phyloP scores from a whole-genome alignment of 2,113 vertebrate genomes.

The Nicator chloris region DNA sequence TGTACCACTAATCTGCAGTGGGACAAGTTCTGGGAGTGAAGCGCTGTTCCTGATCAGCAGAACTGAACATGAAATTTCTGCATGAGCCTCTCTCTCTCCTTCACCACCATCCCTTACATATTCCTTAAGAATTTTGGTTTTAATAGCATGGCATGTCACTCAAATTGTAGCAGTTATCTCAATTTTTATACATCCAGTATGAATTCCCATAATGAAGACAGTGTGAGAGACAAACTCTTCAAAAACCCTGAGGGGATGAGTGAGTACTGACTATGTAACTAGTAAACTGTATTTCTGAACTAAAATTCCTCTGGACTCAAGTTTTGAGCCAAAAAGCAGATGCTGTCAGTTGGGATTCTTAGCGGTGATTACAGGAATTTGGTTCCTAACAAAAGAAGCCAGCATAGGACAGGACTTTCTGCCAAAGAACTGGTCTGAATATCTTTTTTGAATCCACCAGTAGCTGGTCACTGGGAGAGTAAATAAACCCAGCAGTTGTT shows the following conservation, averaged over 20 bases:
- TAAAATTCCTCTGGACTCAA: background rate
- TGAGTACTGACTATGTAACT: background rate
- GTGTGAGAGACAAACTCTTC: background rate
- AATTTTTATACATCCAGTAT: background rate
- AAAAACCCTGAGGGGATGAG: background rate
- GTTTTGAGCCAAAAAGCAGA: background rate
- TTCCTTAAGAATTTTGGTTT: background rate
- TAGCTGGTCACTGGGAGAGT: background rate
- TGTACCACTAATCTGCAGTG: background rate
- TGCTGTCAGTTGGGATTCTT: background rate
- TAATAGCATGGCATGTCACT: background rate
- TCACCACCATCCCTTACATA: background rate
- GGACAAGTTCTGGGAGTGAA: background rate
- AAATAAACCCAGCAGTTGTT: background rate
- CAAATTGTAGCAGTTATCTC: background rate
- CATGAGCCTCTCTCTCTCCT: background rate
- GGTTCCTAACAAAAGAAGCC: background rate
- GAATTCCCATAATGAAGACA: background rate
- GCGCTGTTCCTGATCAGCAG: background rate
- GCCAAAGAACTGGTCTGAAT: background rate
- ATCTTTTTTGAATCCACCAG: background rate
- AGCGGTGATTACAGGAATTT: background rate
- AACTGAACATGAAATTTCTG: background rate
- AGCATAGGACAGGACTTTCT: background rate
- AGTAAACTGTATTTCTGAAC: background rate